Percentiles rank a stretch among this genome's conserved stretches.
These are phyloP conservation scores for Taeniopygia guttata DNA, from an alignment of 2,797 vertebrate genomes.

Conservation along the genomic window DNA sequence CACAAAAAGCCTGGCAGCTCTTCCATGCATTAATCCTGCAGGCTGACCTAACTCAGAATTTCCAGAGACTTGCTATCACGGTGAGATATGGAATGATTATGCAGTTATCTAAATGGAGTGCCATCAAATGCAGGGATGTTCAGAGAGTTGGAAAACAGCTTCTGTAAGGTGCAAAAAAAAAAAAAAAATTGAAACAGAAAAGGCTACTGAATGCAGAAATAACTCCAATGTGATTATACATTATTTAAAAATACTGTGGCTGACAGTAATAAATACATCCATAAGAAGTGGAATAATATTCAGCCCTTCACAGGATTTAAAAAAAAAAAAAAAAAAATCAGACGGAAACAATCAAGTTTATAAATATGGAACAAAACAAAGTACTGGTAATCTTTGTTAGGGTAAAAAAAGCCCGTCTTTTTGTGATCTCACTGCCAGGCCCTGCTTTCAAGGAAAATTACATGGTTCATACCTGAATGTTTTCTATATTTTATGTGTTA, in stretches of 20 bases:
- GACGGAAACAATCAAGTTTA: not conserved
- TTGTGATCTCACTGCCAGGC: not conserved
- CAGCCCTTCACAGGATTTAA: not conserved
- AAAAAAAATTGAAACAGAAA: not conserved
- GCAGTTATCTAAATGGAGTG: not conserved
- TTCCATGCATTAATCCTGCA: not conserved
- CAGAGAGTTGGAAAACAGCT: not conserved
- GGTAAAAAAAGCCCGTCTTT: not conserved
- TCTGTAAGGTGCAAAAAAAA: not conserved
- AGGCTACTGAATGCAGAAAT: not conserved
- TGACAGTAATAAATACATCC: not conserved
- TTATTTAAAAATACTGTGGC: not conserved
- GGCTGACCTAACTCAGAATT: not conserved
- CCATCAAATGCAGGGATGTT: not conserved
- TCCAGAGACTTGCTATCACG: not conserved
- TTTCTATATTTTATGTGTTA: slow-evolving; percentile 14
- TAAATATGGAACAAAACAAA: not conserved
- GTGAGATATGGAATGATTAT: not conserved
- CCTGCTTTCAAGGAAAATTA: slow-evolving; percentile 24
- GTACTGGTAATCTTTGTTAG: not conserved
- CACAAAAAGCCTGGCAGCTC: not conserved
- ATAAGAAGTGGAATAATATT: not conserved
- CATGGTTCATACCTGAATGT: not conserved
- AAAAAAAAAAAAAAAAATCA: not conserved
- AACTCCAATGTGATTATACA: not conserved